Percentiles rank a stretch among this genome's conserved stretches.
These are phyloP conservation scores for Parnassius smintheus DNA, from an alignment of 2,888 invertebrate genomes.

Conservation along the genomic window DNA sequence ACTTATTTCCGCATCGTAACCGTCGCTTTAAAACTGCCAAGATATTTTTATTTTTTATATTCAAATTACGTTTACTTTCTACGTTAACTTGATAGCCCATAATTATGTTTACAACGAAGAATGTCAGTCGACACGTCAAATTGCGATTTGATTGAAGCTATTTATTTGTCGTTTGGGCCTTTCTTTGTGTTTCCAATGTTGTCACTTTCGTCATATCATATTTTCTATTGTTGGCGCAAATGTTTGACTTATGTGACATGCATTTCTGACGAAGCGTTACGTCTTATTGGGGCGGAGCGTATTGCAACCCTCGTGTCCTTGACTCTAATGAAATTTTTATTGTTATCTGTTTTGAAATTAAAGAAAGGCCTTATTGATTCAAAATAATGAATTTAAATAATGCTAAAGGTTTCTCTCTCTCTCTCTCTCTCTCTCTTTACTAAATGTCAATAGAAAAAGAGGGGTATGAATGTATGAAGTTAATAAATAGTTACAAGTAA, in stretches of 20 bases:
- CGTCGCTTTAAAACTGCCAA: neutral
- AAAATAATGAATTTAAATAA: too few relatives aligned
- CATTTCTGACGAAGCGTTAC: neutral
- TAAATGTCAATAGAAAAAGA: too few relatives aligned
- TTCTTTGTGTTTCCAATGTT: slow-evolving; percentile 24
- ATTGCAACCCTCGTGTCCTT: too few relatives aligned
- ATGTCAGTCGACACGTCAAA: slow-evolving; percentile 44
- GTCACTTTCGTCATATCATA: slow-evolving; percentile 25
- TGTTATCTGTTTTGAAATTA: too few relatives aligned
- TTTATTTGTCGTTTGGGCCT: slow-evolving; percentile 66
- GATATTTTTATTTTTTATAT: slow-evolving; percentile 6
- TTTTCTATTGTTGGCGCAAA: neutral
- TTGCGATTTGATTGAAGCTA: slow-evolving; percentile 66
- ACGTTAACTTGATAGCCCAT: slow-evolving; percentile 13
- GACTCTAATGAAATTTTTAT: too few relatives aligned
- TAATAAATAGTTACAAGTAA: too few relatives aligned
- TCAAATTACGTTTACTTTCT: slow-evolving; percentile 9
- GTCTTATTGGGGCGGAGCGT: too few relatives aligned
- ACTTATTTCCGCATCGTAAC: slow-evolving; percentile 9
- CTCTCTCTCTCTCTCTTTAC: too few relatives aligned
- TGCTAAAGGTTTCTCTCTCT: too few relatives aligned
- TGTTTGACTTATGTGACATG: neutral
- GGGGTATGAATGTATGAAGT: too few relatives aligned
- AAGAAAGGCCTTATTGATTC: too few relatives aligned
- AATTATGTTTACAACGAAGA: slow-evolving; percentile 20